Conservation (phyloP, 37 sponge, comb jelly and placozoan species). For the Oopsacas minuta region DNA sequence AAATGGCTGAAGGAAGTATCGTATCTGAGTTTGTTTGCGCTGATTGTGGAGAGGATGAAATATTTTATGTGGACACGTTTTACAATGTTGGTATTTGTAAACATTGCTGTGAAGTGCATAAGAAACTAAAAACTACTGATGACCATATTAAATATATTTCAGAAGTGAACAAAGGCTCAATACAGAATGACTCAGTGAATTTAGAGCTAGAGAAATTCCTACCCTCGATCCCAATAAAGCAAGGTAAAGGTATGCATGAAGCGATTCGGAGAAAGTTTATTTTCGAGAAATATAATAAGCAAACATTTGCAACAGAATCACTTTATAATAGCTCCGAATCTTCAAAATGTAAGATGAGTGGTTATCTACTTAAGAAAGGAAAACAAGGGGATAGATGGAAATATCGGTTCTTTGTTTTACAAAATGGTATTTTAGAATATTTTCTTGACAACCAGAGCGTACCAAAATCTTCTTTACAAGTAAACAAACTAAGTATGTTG, state of each 20-base stretch:
- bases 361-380: not conserved
- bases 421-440: not conserved
- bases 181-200: not conserved
- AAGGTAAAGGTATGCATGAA: not conserved
- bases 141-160: not conserved
- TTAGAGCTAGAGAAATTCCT: not conserved
- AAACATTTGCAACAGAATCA: not conserved
- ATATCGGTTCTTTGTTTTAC: not conserved
- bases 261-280: not conserved
- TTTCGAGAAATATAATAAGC: not conserved
- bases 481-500: not conserved
- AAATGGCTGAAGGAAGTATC: too few species aligned
- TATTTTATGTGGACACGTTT: not conserved
- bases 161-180: not conserved
- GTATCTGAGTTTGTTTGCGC: conserved; percentile 5
- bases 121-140: not conserved
- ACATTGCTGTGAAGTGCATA: not conserved
- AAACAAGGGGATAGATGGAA: not conserved
- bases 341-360: not conserved
- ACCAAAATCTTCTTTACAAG: not conserved
- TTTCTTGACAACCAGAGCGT: not conserved
- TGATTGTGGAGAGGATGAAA: not conserved
- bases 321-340: not conserved
- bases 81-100: not conserved
- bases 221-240: not conserved